Conservation (phyloP, 2,113 vertebrate species). For the Hydrochoerus hydrochaeris region DNA sequence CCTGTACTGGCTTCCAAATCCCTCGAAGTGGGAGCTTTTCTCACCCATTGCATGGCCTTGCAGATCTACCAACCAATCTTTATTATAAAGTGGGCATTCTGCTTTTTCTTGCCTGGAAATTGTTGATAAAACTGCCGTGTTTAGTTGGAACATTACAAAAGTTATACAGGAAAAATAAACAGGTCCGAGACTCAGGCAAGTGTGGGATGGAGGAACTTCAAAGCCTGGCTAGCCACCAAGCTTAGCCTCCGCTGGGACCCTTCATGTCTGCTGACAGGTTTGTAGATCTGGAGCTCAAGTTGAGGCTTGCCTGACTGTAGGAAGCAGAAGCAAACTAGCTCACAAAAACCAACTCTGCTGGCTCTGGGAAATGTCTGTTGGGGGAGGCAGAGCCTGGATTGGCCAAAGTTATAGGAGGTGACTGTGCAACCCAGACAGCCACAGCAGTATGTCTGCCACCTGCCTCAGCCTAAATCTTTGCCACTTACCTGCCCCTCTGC, state of each 20-base stretch:
- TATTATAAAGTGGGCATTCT: constrained; percentile 29
- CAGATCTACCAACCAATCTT: background rate
- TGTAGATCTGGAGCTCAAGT: background rate
- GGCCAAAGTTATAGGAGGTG: background rate
- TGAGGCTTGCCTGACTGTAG: background rate
- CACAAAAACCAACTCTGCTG: background rate
- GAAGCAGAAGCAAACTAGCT: background rate
- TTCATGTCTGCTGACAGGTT: background rate
- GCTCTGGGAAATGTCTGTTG: background rate
- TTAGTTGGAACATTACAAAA: constrained; percentile 67
- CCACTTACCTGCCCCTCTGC: fast-evolving
- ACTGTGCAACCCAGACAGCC: background rate
- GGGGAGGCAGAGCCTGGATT: background rate
- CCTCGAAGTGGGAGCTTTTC: background rate
- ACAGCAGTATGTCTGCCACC: background rate
- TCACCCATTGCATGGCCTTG: background rate
- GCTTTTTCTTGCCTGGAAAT: constrained; percentile 49
- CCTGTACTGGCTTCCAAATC: background rate
- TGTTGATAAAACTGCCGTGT: constrained; percentile 71
- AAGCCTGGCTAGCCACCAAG: constrained; percentile 59
- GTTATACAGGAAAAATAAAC: constrained; percentile 65
- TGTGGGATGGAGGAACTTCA: constrained; percentile 67
- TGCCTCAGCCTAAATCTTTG: background rate
- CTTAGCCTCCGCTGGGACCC: background rate
- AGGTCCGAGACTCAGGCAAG: background rate